Base-by-base conservation (phyloP, 2,797 vertebrate species). In the Crypturellus tataupa region DNA sequence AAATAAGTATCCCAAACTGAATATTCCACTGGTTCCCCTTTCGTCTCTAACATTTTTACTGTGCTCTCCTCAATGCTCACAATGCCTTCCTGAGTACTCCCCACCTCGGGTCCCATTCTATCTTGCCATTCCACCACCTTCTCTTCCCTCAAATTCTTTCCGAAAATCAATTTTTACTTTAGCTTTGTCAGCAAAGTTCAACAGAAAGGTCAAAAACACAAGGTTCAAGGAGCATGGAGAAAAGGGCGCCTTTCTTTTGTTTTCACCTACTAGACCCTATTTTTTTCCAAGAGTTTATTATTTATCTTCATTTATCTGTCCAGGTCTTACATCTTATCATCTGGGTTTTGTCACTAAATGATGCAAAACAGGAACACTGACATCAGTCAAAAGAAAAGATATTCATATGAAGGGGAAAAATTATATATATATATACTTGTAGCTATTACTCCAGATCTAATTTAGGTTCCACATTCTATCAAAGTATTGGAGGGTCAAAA, bases 381-480 rank as follows among this genome's bases (percentile, higher is more conserved):
- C 2, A 67, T 8, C 29, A 84, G 12, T 33, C 67, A 81, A 35
- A 58, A 83, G 37, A 68, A 78, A 93, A 88, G 40, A 20, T 29
- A 87, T 84, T 35, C 49, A 18, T 5, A 62, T 10, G 12, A 86
- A 81, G 4, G 25, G 44, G 3, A 12, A 56, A 79, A 89, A 67
- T 60, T 15, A 42, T 42, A 29, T 29, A 6, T 39, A 27, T 17
- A 59, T 42, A 15, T 42, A 42, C 29, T 35, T 11, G 2, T 58
- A 84, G 17, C 35, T 89, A 60, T 78, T 88, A 49, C 55, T 73
- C n/a, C 46, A 92, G 78, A 80, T 2, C 46, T 72, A 82, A 86
- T 81, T 88, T 79, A 17, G 0, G 25, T 80, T 86, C 68, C n/a
- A 35, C 64, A 47, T 80, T 69, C 35, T 17, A 89, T 64, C 0